Evolutionary conservation across 2,888 invertebrate species (phyloP), one percentile per base, ranked within the genome.

Genomic region (Eupithecia subfuscata): DNA sequence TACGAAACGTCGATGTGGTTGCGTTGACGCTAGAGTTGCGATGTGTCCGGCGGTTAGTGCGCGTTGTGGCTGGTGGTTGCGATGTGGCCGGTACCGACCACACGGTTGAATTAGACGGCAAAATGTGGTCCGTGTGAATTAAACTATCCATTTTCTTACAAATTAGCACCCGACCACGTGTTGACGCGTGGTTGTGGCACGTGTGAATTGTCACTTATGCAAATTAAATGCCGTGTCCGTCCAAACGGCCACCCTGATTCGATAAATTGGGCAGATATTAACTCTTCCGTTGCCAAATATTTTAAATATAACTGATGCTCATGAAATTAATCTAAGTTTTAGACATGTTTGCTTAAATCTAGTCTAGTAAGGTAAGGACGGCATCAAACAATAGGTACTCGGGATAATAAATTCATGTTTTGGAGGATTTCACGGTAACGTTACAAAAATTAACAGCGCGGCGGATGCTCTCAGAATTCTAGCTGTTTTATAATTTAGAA

Each of bases 321-420:
- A 69, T 70, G 30, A 73, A 45, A 78, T 80, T 70, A 82, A 82
- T 71, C 78, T 80, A 83, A 77, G 73, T 70, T 71, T 76, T 76
- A 65, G 64, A 37, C 30, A 65, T 74, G 9, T 74, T 71, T 64
- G 75, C 78, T 79, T 79, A 80, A 71, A 78, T 81, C 88, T 90
- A 87, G 80, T 60, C 22, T 60, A 25, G 60, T 14, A 60, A 60
- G 60, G 60, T 81, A 87, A 88, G 91, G 92, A 91, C 92, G 91
- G 92, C 85, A 83, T 90, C 86, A 88, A 88, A 86, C 84, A 85
- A 90, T 88, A 87, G 3, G 30, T 30, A 84, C 79, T 78, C 73
- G 30, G 34, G 70, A 72, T 69, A 65, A 71, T 40, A 78, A 75
- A 77, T 74, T 76, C 74, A 73, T 30, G 45, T 12, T 63, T 71